Percentiles rank a stretch among this genome's conserved stretches.
Conservation (phyloP, 2,797 vertebrate genomes). For the Neopelma chrysocephalum region DNA sequence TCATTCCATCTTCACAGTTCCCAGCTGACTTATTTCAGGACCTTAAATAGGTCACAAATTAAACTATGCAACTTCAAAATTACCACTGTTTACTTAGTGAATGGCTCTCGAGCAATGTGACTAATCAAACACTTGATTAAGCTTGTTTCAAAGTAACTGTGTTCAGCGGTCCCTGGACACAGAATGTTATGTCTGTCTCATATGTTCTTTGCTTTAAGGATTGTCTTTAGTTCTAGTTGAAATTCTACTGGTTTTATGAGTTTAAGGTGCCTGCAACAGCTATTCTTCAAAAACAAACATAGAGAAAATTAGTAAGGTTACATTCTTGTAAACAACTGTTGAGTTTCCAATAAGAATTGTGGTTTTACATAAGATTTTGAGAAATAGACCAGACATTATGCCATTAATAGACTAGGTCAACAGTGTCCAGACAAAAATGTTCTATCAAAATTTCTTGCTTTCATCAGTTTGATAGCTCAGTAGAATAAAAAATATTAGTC, state of each 20-base stretch:
- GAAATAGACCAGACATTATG: not conserved
- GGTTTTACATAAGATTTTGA: not conserved
- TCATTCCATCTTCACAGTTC: not conserved
- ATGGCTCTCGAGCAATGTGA: not conserved
- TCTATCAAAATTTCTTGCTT: not conserved
- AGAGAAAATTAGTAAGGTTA: not conserved
- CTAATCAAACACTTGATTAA: not conserved
- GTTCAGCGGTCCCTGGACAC: not conserved
- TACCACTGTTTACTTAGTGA: not conserved
- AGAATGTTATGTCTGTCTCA: not conserved
- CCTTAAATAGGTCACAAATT: not conserved
- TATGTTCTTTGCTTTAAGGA: not conserved
- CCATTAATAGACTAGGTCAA: not conserved
- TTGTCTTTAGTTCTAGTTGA: not conserved
- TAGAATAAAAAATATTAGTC: not conserved
- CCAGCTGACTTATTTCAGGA: not conserved
- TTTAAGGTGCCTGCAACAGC: not conserved
- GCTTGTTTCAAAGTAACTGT: not conserved
- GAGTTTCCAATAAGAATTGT: not conserved
- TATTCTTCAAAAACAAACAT: not conserved
- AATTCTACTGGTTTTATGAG: not conserved
- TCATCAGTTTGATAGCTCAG: not conserved
- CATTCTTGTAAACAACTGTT: not conserved
- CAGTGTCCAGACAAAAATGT: not conserved
- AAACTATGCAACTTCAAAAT: not conserved